Base-by-base conservation (phyloP, 2,888 invertebrate species). In the Artemia sinica region DNA sequence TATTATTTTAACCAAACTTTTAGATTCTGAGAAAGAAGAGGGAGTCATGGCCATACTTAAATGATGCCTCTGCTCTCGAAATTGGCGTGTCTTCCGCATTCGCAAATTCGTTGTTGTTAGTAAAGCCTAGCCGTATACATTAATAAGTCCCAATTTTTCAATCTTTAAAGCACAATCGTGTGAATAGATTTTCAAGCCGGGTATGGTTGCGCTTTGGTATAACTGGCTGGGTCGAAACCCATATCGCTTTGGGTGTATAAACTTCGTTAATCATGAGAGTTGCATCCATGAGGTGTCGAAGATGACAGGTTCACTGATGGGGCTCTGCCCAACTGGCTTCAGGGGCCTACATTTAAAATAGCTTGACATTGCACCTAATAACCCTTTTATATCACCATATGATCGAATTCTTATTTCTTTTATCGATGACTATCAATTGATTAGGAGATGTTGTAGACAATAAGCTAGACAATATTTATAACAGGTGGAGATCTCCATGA, bases 181-280 rank as follows among this genome's bases (percentile, higher is more conserved):
- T 41, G 41, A 41, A 41, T 41, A 41, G 41, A 41, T 41, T 41
- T 41, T 41, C 41, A 5, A 41, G 41, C 4, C 41, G 41, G 41
- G 41, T 41, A 41, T 41, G 41, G 41, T 41, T 41, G 41, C 6
- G 6, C 41, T 41, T 3, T 41, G 41, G 41, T 41, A 41, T 41
- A 41, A 41, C 41, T 41, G 41, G 41, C 41, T 41, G 41, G 41
- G 41, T 4, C 41, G 41, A 41, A 41, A 41, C 41, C 41, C 41
- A 41, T 41, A 41, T 41, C 41, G 41, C 63, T 28, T n/a, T 28
- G 63, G 28, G 63, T n/a, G 14, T 11, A 58, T 9, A 28, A 18
- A 18, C 63, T 58, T 58, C 63, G 63, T 58, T 58, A 58, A 58
- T 58, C 63, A 58, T 58, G n/a, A 58, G n/a, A 28, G 63, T 58